Base-by-base conservation (phyloP, 1,140 invertebrate genomes). In the Hycleus phaleratus region DNA sequence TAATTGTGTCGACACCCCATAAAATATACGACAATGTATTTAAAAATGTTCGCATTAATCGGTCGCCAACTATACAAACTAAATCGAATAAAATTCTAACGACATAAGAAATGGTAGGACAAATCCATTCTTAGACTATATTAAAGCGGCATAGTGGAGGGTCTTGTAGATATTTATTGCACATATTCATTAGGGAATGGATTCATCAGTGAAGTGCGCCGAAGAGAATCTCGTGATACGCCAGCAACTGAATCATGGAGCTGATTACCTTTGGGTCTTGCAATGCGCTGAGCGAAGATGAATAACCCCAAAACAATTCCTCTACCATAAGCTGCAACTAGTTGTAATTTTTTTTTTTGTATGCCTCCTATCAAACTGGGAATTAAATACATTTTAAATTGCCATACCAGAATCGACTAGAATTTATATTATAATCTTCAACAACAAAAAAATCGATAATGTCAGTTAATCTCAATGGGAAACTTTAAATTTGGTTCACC, bases 41-140 rank as follows among this genome's bases (percentile, higher is more conserved):
- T 65, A 65, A 65, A 65, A 65, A 65, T 60, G 58, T 46, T 49
- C 44, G 48, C 61, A 63, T 63, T 63, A 65, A 60, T 65, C 63
- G 61, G 55, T 65, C 58, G 61, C 52, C 61, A 60, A 45, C 49
- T 65, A 42, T 32, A 32, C 55, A 49, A 56, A 63, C 63, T 59
- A 61, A 63, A 65, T 58, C 62, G 45, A 25, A 38, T 49, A 38
- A 42, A 26, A 42, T 32, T 48, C n/a, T 54, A 48, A 32, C 32
- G 32, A 32, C 32, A 32, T 32, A 5, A 7, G 4, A 32, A 18
- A 24, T 47, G 32, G 49, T 44, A 54, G 52, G 26, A 53, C 39
- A 26, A 38, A 57, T 60, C 32, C 46, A 59, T 58, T 11, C 45
- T 32, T 49, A 60, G 52, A 60, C 52, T 48, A 56, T 48, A 49